Evolutionary conservation across 2,888 invertebrate genomes (phyloP), one percentile per base, ranked within the genome.

Genomic region (Drosophila stalkeri): DNA sequence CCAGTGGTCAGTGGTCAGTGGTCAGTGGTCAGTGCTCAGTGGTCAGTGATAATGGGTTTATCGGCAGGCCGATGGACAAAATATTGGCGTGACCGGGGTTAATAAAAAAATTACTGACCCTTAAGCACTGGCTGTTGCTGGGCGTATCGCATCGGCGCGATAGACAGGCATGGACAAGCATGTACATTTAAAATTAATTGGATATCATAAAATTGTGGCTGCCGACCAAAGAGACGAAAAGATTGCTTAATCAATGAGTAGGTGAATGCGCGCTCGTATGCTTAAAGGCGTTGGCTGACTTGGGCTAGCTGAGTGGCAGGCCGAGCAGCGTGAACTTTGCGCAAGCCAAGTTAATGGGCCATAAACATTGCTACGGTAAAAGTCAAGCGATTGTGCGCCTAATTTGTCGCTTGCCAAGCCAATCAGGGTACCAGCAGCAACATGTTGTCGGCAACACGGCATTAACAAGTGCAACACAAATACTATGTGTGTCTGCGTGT

Each of bases 91-190:
- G 81, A 81, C 81, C 72, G 64, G 75, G 91, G 91, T 91, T 91
- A 91, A 91, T 91, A 89, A 89, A 91, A 78, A 90, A 90, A 89
- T 86, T 81, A 78, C 79, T 91, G 90, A 91, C 90, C 91, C 80
- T 80, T 79, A 64, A 70, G 75, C 73, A 65, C 46, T 67, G 61
- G 65, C 64, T 52, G 57, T 20, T 27, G 46, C 44, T 61, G 64
- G 61, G 64, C 59, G 72, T 83, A 75, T 71, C 59, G 69, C 80
- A 72, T 71, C 71, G 74, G 46, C 57, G 57, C 65, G 61, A 73
- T 83, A 60, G 18, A 63, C 56, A 43, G 57, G 33, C 60, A 64
- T 62, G 71, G 76, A 82, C 80, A 72, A 75, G 77, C 82, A 79
- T 80, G 72, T 84, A 82, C 80, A 80, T 77, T 78, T 75, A 70